Percentiles rank a stretch among this genome's conserved stretches.
These are phyloP conservation scores for Caradrina kadenii DNA, from an alignment of 2,888 invertebrate genomes.

Conservation along the genomic window DNA sequence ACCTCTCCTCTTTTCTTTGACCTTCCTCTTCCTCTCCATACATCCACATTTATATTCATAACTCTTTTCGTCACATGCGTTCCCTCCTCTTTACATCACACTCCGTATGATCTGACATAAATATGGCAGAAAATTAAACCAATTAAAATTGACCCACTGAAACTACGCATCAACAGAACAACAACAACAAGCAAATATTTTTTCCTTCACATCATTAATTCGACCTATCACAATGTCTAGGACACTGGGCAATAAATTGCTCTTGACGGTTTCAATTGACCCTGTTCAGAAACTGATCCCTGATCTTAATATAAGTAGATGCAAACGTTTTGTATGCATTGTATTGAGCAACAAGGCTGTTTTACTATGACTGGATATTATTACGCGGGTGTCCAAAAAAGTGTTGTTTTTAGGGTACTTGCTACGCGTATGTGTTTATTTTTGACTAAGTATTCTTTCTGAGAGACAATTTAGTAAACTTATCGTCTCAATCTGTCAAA, in stretches of 20 bases:
- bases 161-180: slow-evolving; percentile 19
- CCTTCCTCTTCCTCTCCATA: no score
- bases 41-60: no score
- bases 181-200: slow-evolving; percentile 5
- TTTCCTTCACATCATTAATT: slow-evolving; percentile 54
- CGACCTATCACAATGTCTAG: slow-evolving; percentile 60
- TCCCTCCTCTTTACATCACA: no score
- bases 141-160: slow-evolving; percentile 16
- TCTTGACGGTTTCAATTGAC: slow-evolving; percentile 55
- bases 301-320: slow-evolving; percentile 27
- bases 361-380: not conserved
- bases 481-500: no score
- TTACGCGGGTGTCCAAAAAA: not conserved
- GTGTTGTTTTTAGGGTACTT: no score
- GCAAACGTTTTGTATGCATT: slow-evolving; percentile 46
- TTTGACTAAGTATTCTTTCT: no score
- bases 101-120: slow-evolving; percentile 9
- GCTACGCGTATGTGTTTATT: no score
- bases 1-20: no score
- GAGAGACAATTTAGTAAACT: no score
- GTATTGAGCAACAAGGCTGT: slow-evolving; percentile 40
- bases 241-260: slow-evolving; percentile 26
- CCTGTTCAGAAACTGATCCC: slow-evolving; percentile 39
- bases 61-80: no score
- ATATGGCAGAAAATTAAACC: slow-evolving; percentile 3